phyloP scores from a whole-genome alignment of 2,888 invertebrate species.

The Cistogaster globosa region DNA sequence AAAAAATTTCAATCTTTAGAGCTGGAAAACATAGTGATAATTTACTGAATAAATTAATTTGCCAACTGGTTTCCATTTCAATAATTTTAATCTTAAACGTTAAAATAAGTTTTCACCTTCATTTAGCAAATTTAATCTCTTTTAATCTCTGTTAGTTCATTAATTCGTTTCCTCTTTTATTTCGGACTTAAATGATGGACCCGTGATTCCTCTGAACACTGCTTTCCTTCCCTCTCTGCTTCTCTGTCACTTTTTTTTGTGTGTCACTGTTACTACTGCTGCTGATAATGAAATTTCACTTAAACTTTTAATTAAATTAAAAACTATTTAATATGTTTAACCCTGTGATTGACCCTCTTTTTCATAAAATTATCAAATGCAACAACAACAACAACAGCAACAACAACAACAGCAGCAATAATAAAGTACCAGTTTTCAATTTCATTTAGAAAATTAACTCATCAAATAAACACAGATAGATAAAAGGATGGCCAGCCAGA shows the following conservation, averaged over 20 bases:
- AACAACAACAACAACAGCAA: conserved; percentile 17
- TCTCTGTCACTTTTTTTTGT: background rate
- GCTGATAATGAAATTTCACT: background rate
- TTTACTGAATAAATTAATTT: too few relatives aligned
- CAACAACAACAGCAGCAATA: background rate
- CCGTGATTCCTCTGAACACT: too few relatives aligned
- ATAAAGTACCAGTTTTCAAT: conserved; percentile 56
- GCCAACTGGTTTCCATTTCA: too few relatives aligned
- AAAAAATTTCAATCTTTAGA: too few relatives aligned
- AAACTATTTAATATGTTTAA: conserved; percentile 62
- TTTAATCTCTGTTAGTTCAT: too few relatives aligned
- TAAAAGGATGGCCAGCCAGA: background rate
- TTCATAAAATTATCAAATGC: conserved; percentile 1
- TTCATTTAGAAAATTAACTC: conserved; percentile 54
- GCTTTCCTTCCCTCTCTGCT: too few relatives aligned
- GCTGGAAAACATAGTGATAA: too few relatives aligned
- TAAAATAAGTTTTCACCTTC: too few relatives aligned
- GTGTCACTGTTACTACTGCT: background rate
- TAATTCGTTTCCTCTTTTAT: too few relatives aligned
- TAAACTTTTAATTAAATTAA: conserved; percentile 59
- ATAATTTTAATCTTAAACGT: too few relatives aligned
- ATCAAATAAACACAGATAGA: conserved; percentile 5
- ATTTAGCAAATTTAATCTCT: too few relatives aligned
- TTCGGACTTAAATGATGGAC: too few relatives aligned
- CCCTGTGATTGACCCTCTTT: conserved; percentile 55